Evolutionary conservation across 2,797 vertebrate species (phyloP).

Genomic region (Agapornis canus): DNA sequence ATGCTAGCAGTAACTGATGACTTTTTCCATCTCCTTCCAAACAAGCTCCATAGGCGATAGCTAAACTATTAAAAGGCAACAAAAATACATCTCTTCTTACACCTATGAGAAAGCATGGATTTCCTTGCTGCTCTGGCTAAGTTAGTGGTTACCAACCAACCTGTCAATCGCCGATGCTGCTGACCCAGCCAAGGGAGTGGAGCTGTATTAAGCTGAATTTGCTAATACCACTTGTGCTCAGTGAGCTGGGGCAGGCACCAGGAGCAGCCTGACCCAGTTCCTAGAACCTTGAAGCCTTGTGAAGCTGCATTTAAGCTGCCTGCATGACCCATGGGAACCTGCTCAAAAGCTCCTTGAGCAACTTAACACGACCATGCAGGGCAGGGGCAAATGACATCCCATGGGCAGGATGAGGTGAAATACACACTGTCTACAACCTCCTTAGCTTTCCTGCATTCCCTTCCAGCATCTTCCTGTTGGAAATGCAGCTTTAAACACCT

Average conservation of each 20-base stretch:
- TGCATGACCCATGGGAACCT: not conserved
- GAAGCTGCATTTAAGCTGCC: not conserved
- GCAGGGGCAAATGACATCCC: not conserved
- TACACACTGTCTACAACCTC: not conserved
- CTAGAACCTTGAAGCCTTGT: not conserved
- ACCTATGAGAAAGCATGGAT: not conserved
- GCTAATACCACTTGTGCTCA: not conserved
- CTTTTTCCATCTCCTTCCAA: not conserved
- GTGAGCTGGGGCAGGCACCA: not conserved
- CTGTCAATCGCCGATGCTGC: not conserved
- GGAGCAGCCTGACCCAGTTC: not conserved
- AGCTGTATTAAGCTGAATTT: not conserved
- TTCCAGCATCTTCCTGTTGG: not conserved
- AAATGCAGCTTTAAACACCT: not conserved
- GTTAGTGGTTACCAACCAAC: not conserved
- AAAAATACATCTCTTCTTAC: not conserved
- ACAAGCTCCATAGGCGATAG: not conserved
- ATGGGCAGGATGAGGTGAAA: not conserved
- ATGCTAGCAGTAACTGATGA: not conserved
- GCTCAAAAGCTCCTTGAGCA: not conserved
- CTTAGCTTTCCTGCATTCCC: not conserved
- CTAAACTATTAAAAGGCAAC: not conserved
- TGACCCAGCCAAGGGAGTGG: not conserved
- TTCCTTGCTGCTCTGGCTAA: not conserved
- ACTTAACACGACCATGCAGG: rapidly evolving